Percentiles rank a stretch among this genome's conserved stretches.
Evolutionary conservation across 92 coral and sea anemone genomes (phyloP).

Genomic region (Anthopleura xanthogrammica): DNA sequence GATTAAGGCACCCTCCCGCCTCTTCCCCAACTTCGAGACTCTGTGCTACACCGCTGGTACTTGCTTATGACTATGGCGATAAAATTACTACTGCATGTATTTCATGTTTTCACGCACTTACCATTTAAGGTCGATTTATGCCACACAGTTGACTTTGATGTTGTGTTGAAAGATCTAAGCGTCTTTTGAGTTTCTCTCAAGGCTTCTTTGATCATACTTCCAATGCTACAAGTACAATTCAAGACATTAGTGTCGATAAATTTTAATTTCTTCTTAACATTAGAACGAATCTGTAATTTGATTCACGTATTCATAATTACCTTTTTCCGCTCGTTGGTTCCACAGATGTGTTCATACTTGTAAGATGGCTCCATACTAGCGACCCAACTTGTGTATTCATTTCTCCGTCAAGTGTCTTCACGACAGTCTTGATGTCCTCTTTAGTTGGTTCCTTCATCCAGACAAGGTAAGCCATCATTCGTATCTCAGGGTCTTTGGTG

Average conservation of each 20-base stretch:
- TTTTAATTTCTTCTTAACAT: no score
- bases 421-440: conserved; percentile 34
- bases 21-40: no score
- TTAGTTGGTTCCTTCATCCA: conserved; percentile 48
- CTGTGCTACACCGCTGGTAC: no score
- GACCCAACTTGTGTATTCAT: conserved; percentile 69
- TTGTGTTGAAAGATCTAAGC: conserved; percentile 50
- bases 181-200: conserved; percentile 34
- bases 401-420: conserved; percentile 46
- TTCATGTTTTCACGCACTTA: conserved; percentile 7
- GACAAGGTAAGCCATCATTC: conserved; percentile 57
- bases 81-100: not conserved
- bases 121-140: conserved; percentile 54
- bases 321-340: conserved; percentile 49
- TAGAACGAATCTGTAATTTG: no score
- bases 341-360: conserved; percentile 55
- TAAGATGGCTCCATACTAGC: conserved; percentile 60
- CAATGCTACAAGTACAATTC: conserved; percentile 20
- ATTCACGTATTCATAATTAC: conserved; percentile 11
- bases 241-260: not conserved
- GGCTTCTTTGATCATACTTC: conserved; percentile 48
- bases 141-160: conserved; percentile 54
- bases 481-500: conserved; percentile 52
- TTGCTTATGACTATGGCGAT: no score
- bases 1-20: no score